Evolutionary conservation across 2,888 invertebrate genomes (phyloP).

Genomic region (Ceraclea dissimilis): DNA sequence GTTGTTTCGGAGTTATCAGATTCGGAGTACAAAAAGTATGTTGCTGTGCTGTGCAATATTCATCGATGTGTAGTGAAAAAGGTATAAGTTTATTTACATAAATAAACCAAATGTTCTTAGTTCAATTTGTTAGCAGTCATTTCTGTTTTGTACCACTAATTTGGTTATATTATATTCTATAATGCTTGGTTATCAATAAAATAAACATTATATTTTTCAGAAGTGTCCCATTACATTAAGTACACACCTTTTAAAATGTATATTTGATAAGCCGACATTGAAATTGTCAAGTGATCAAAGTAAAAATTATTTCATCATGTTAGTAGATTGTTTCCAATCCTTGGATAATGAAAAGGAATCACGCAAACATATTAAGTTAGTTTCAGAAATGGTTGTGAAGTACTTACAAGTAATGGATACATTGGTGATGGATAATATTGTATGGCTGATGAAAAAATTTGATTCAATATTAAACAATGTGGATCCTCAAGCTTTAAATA

Average conservation of each 20-base stretch:
- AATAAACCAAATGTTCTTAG: no score
- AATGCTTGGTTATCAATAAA: no score
- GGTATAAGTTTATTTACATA: conserved; percentile 9
- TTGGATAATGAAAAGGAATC: not conserved
- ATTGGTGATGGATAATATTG: conserved; percentile 16
- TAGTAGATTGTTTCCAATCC: conserved; percentile 15
- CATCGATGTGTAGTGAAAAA: conserved; percentile 18
- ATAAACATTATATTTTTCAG: conserved; percentile 13
- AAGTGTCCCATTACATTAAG: conserved; percentile 5
- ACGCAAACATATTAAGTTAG: conserved; percentile 1
- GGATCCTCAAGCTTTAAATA: conserved; percentile 5
- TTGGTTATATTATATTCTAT: no score
- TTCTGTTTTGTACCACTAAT: no score
- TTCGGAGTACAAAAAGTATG: conserved; percentile 12
- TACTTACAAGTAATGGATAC: conserved; percentile 5
- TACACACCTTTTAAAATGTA: conserved; percentile 10
- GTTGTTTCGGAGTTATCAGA: conserved; percentile 7
- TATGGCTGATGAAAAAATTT: conserved; percentile 19
- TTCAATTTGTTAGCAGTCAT: no score
- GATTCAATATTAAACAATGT: conserved; percentile 11
- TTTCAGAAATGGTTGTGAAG: conserved; percentile 5
- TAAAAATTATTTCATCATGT: conserved; percentile 19
- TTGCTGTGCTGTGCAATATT: conserved; percentile 16
- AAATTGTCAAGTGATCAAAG: conserved; percentile 7
- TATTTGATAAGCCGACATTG: conserved; percentile 8